Conservation (phyloP, 2,113 vertebrate species). For the Dasyprocta punctata region DNA sequence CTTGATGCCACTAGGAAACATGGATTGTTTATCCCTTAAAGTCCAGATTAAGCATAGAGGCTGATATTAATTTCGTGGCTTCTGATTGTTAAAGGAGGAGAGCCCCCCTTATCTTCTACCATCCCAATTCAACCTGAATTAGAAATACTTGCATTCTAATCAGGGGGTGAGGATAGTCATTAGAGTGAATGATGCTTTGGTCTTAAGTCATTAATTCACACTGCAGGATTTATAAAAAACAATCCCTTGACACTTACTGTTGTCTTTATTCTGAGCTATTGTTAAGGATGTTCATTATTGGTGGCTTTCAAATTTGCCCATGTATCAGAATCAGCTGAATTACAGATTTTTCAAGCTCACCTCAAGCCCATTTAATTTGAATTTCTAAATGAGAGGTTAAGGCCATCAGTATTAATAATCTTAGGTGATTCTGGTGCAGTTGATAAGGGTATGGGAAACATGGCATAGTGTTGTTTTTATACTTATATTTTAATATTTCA, state of each 20-base stretch:
- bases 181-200: background rate
- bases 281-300: background rate
- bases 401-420: background rate
- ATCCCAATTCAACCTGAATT: too few species aligned
- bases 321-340: background rate
- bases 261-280: background rate
- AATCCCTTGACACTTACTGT: background rate
- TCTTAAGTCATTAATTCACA: background rate
- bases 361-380: background rate
- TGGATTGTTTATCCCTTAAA: background rate
- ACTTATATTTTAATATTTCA: background rate
- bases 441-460: background rate
- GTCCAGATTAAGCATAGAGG: background rate
- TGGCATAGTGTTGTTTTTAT: background rate
- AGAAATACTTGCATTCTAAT: background rate
- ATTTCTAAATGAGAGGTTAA: background rate
- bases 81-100: background rate
- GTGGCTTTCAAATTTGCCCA: background rate
- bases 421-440: background rate
- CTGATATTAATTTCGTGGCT: background rate
- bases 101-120: background rate
- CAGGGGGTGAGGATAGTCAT: fast-evolving
- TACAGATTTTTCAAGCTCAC: background rate
- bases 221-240: background rate
- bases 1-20: background rate